These are phyloP conservation scores for Lamprotornis superbus DNA, from an alignment of 2,113 vertebrate species.

Conservation along the genomic window DNA sequence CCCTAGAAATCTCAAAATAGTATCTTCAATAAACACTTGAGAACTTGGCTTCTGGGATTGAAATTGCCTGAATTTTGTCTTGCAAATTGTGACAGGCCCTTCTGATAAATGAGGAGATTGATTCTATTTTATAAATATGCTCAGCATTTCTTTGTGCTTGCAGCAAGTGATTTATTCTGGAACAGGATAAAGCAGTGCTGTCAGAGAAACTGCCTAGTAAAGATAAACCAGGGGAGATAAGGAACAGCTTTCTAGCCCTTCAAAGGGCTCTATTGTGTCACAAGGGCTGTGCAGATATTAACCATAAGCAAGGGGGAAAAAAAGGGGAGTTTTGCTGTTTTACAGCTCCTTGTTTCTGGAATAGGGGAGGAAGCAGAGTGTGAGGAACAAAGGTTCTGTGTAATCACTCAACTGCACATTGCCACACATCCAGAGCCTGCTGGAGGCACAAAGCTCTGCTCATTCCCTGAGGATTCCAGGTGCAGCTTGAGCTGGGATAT, in stretches of 20 bases:
- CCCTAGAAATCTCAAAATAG: slow-evolving; percentile 1
- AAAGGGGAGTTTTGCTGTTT: background rate
- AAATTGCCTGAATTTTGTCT: background rate
- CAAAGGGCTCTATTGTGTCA: background rate
- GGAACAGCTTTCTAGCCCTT: background rate
- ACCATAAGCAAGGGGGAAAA: background rate
- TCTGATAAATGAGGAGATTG: background rate
- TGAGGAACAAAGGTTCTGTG: background rate
- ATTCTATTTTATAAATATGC: background rate
- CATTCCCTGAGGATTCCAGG: fast-evolving
- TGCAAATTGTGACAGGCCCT: background rate
- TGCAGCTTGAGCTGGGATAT: fast-evolving
- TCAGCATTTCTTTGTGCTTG: background rate
- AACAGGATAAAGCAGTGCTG: background rate
- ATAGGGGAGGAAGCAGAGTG: background rate
- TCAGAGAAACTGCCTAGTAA: background rate
- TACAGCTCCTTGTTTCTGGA: background rate
- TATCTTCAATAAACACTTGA: background rate
- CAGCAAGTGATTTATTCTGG: background rate
- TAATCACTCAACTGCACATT: background rate
- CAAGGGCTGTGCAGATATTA: background rate
- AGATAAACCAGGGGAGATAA: background rate
- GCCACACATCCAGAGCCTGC: background rate
- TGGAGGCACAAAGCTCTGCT: background rate
- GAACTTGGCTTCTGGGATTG: background rate